Percentiles rank a stretch among this genome's conserved stretches.
These are phyloP conservation scores for Pantherophis vulpinus DNA, from an alignment of 2,797 vertebrate species.

Conservation along the genomic window DNA sequence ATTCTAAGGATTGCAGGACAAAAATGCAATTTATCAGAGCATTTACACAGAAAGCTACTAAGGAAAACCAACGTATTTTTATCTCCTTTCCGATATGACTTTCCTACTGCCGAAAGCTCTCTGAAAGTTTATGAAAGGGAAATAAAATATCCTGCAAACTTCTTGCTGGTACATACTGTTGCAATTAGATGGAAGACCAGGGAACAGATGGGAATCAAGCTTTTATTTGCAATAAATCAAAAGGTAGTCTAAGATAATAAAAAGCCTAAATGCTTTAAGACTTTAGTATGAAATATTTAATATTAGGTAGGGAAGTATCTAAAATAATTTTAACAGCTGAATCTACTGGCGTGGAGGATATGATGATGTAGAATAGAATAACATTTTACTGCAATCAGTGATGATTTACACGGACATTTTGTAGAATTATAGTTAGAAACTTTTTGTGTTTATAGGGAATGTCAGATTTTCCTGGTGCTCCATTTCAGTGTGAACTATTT, in stretches of 20 bases:
- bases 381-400: not conserved
- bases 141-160: not conserved
- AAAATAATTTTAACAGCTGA: rapidly evolving
- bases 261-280: constrained; percentile 28
- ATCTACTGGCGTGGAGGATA: constrained; percentile 10
- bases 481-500: not conserved
- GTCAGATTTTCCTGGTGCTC: not conserved
- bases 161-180: rapidly evolving
- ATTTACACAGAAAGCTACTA: not conserved
- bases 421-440: constrained; percentile 10
- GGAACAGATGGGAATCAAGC: not conserved
- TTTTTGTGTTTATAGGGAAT: not conserved
- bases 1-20: not conserved
- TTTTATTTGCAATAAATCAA: constrained; percentile 22
- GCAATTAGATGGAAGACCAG: not conserved
- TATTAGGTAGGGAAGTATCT: not conserved
- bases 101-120: not conserved
- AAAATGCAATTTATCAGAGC: not conserved
- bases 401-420: constrained; percentile 18
- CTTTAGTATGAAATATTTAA: not conserved
- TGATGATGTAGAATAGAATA: not conserved
- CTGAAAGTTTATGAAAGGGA: not conserved
- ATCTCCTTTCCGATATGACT: not conserved
- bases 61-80: not conserved
- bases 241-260: constrained; percentile 26